These are phyloP conservation scores for Lagria hirta DNA, from an alignment of 2,888 invertebrate genomes.

Conservation along the genomic window DNA sequence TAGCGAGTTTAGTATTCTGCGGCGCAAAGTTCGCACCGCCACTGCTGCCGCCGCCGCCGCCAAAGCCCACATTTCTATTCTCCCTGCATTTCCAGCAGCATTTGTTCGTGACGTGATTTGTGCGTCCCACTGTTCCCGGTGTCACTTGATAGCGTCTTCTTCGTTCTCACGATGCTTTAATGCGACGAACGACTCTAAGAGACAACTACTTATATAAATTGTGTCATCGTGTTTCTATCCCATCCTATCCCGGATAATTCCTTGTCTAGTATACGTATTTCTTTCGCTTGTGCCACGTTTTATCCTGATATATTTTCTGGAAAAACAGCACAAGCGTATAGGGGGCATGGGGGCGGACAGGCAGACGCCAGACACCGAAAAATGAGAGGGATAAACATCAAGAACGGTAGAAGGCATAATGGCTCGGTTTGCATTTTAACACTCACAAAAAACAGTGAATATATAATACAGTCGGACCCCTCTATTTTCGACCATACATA, in stretches of 20 bases:
- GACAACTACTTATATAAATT: conserved; percentile 52
- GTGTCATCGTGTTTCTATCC: conserved; percentile 50
- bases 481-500: too few relatives aligned
- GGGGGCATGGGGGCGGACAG: conserved; percentile 1
- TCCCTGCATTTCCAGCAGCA: conserved; percentile 52
- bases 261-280: conserved; percentile 37
- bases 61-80: conserved; percentile 53
- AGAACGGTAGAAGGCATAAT: too few relatives aligned
- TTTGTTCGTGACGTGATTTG: conserved; percentile 56
- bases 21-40: conserved; percentile 49
- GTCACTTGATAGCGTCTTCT: conserved; percentile 50
- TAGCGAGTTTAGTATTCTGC: conserved; percentile 50
- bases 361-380: too few relatives aligned
- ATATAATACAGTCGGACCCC: too few relatives aligned
- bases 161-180: conserved; percentile 49
- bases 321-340: conserved; percentile 27
- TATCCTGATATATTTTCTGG: conserved; percentile 35
- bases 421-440: too few relatives aligned
- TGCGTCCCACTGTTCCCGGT: conserved; percentile 48
- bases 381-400: too few relatives aligned
- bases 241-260: conserved; percentile 49
- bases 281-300: conserved; percentile 34
- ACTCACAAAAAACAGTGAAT: too few relatives aligned
- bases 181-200: too few relatives aligned
- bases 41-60: too few relatives aligned